Percentiles rank a stretch among this genome's conserved stretches.
Evolutionary conservation across 2,888 invertebrate species (phyloP).

Genomic region (Tolmerus cingulatus): DNA sequence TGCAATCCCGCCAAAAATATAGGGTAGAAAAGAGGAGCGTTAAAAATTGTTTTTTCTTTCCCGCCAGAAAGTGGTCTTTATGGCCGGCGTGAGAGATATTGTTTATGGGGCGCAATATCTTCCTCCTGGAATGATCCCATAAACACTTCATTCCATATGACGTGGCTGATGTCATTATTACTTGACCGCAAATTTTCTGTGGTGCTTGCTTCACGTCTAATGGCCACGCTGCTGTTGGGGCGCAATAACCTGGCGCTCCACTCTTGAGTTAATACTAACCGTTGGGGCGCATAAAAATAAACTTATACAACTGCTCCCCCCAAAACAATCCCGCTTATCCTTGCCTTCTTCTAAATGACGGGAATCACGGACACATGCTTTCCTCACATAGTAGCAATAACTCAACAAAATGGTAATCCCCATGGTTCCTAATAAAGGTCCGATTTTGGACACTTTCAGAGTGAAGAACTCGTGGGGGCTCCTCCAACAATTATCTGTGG

Average conservation of each 20-base stretch:
- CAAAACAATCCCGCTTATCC: background rate
- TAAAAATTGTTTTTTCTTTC: background rate
- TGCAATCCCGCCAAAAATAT: background rate
- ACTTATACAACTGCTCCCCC: background rate
- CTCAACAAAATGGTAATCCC: background rate
- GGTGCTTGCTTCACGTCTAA: background rate
- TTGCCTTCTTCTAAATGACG: background rate
- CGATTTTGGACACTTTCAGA: background rate
- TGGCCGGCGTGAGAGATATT: constrained; percentile 24
- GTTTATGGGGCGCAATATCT: constrained; percentile 45
- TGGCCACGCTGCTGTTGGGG: background rate
- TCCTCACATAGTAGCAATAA: background rate
- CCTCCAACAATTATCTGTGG: background rate
- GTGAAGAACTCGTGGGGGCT: background rate
- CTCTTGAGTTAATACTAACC: constrained; percentile 14
- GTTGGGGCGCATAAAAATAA: background rate
- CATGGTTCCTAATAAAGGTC: background rate
- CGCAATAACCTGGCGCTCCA: background rate
- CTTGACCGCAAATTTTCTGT: constrained; percentile 20
- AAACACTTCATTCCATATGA: constrained; percentile 47
- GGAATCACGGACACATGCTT: background rate
- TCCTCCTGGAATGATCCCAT: constrained; percentile 40
- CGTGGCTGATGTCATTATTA: constrained; percentile 42
- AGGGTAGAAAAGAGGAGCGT: background rate
- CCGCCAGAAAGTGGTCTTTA: background rate